Evolutionary conservation across 2,113 vertebrate species (phyloP).

Genomic region (Propithecus coquereli): DNA sequence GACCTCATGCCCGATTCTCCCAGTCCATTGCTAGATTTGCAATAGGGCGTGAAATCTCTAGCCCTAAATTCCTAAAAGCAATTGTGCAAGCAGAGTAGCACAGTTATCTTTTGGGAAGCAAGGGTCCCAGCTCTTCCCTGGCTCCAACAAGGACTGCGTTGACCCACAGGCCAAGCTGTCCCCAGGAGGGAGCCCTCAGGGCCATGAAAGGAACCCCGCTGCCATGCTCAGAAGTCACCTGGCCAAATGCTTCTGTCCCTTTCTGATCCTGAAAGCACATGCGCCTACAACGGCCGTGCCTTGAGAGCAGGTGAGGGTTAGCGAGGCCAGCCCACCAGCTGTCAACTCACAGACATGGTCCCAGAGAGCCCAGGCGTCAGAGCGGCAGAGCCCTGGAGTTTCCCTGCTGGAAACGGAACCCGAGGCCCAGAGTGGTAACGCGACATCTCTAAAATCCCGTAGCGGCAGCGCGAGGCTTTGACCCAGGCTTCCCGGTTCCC

Average conservation of each 20-base stretch:
- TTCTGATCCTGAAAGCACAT: neutral
- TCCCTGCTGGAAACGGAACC: neutral
- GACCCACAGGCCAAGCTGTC: neutral
- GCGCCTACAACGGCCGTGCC: rapidly evolving
- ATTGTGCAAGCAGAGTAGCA: neutral
- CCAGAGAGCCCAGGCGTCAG: neutral
- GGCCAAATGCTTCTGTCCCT: neutral
- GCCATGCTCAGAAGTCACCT: too few relatives aligned
- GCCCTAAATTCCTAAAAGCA: slow-evolving; percentile 54
- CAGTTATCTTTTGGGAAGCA: neutral
- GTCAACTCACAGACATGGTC: neutral
- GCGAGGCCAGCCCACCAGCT: neutral
- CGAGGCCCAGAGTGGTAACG: rapidly evolving
- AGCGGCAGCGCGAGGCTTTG: neutral
- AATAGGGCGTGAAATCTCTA: neutral
- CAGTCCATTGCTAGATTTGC: slow-evolving; percentile 51
- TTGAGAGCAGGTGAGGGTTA: neutral
- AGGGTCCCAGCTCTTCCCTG: neutral
- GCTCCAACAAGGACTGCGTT: neutral
- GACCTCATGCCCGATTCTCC: slow-evolving; percentile 66
- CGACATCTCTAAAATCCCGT: neutral
- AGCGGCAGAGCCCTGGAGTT: rapidly evolving
- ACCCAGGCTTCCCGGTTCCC: neutral
- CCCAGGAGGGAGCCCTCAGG: neutral
- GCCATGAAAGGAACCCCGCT: too few relatives aligned